Percentiles rank a stretch among this genome's conserved stretches.
phyloP scores from a whole-genome alignment of 2,888 invertebrate genomes.

The Xylocampa areola region DNA sequence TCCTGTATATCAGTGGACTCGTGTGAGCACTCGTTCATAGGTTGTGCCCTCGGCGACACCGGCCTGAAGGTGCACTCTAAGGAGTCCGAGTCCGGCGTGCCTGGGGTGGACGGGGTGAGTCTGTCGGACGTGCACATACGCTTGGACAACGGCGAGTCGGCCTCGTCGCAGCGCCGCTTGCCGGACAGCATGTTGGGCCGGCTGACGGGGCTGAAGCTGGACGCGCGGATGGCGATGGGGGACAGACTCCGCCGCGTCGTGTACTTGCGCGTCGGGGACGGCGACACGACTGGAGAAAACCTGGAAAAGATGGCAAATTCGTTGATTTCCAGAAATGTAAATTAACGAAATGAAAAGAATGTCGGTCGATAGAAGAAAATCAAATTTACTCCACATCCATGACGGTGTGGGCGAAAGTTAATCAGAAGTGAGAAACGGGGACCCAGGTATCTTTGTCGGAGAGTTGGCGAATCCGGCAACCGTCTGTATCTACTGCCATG shows the following conservation, averaged over 20 bases:
- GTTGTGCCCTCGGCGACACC: conserved; percentile 81
- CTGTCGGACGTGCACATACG: conserved; percentile 79
- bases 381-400: too few relatives aligned
- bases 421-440: conserved; percentile 18
- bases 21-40: conserved; percentile 74
- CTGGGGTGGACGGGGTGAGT: conserved; percentile 80
- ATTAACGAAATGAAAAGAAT: too few relatives aligned
- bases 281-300: conserved; percentile 91
- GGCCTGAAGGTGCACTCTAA: conserved; percentile 87
- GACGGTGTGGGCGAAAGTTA: too few relatives aligned
- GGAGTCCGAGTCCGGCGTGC: conserved; percentile 85
- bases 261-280: conserved; percentile 96
- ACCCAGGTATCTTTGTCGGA: conserved; percentile 87
- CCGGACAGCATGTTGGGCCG: conserved; percentile 86
- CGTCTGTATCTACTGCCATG: background rate
- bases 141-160: conserved; percentile 85
- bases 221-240: conserved; percentile 95
- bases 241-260: conserved; percentile 96
- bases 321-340: background rate
- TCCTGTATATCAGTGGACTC: conserved; percentile 66
- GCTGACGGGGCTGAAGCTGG: conserved; percentile 92
- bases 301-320: conserved; percentile 62
- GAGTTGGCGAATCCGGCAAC: conserved; percentile 69
- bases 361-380: too few relatives aligned
- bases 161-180: conserved; percentile 91